These are phyloP conservation scores for Apis dorsata DNA, from an alignment of 1,140 invertebrate genomes.

Conservation along the genomic window DNA sequence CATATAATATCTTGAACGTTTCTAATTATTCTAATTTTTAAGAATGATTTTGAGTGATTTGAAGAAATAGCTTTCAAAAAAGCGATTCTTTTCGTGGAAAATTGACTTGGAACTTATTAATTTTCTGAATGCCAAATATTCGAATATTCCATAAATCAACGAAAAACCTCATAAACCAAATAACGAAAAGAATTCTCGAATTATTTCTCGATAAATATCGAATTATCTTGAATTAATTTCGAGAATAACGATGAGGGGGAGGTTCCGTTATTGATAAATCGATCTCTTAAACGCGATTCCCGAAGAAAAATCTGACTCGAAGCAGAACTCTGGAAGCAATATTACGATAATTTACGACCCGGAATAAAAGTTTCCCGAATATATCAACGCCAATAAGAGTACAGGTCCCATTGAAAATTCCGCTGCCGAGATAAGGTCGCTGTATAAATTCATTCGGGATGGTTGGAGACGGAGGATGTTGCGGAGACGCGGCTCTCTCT, in stretches of 20 bases:
- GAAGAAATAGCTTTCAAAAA: no score
- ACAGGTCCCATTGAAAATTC: constrained; percentile 19
- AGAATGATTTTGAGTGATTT: no score
- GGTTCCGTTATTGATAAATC: background rate
- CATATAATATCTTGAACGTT: no score
- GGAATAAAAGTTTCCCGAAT: constrained; percentile 4
- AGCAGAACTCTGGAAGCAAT: background rate
- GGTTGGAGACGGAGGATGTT: background rate
- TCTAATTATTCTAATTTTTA: no score
- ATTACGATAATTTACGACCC: constrained; percentile 7
- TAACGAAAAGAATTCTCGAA: no score
- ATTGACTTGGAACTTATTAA: no score
- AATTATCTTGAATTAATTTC: background rate
- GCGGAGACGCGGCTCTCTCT: background rate
- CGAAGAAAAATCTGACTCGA: background rate
- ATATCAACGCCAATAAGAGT: constrained; percentile 3
- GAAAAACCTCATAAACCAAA: no score
- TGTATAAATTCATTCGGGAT: constrained; percentile 39
- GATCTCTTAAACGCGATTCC: background rate
- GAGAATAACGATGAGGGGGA: no score
- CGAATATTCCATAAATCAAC: no score
- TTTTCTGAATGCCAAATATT: no score
- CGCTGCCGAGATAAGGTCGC: constrained; percentile 8
- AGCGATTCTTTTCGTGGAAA: no score
- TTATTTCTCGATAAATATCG: no score